A percentile compares a stretch with the other conserved stretches of the same genome.
These are phyloP conservation scores for Simalia tracyae DNA, from an alignment of 2,797 vertebrate genomes.

Conservation along the genomic window DNA sequence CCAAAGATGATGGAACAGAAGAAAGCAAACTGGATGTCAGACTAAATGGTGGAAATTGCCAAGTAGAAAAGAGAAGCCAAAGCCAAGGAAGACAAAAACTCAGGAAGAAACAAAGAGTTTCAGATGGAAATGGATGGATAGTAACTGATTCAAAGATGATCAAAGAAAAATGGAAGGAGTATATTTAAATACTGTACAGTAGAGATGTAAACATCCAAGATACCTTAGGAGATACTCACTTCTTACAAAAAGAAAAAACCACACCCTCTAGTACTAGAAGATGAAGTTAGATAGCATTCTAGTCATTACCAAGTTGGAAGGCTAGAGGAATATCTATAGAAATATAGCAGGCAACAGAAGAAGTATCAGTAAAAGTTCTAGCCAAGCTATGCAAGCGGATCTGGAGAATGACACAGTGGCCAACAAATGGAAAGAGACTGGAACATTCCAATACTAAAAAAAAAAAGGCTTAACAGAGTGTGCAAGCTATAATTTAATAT, in stretches of 20 bases:
- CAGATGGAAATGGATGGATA: neutral
- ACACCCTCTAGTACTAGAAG: neutral
- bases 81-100: neutral
- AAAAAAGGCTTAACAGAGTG: neutral
- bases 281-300: neutral
- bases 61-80: neutral
- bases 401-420: neutral
- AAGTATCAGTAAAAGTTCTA: neutral
- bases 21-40: neutral
- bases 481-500: neutral
- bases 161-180: too few relatives aligned
- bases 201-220: neutral
- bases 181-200: too few relatives aligned
- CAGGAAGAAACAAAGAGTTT: neutral
- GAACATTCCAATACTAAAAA: neutral
- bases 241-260: neutral
- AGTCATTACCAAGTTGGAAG: neutral
- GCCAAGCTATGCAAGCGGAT: neutral
- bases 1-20: neutral
- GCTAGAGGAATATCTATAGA: neutral
- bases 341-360: neutral
- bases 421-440: neutral
- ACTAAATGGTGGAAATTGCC: neutral
- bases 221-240: neutral
- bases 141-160: too few relatives aligned